These are phyloP conservation scores for Pachypanchax playfairii DNA, from an alignment of 2,113 vertebrate genomes.

Conservation along the genomic window DNA sequence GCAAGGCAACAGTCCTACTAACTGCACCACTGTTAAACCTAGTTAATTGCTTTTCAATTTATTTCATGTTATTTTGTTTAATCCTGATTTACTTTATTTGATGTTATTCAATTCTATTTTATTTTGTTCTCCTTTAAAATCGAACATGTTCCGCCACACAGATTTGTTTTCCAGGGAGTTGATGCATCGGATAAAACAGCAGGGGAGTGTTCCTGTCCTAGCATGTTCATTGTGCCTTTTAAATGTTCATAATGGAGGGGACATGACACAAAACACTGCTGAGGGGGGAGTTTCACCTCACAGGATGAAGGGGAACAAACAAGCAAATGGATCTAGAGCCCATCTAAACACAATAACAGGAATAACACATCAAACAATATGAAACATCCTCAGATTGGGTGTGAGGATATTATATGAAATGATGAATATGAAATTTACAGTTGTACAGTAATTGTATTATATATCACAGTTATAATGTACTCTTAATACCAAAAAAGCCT, in stretches of 20 bases:
- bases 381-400: neutral
- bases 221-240: constrained; percentile 40
- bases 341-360: constrained; percentile 4
- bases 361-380: constrained; percentile 4
- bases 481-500: too few species aligned
- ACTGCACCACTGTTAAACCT: too few species aligned
- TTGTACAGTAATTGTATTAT: too few species aligned
- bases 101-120: too few species aligned
- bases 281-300: constrained; percentile 46
- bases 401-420: too few species aligned
- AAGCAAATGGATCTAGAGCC: constrained; percentile 38
- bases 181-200: constrained; percentile 63
- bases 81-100: too few species aligned
- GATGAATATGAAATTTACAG: too few species aligned
- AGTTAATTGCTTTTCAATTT: too few species aligned
- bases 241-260: constrained; percentile 44
- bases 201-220: constrained; percentile 53
- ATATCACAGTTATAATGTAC: too few species aligned
- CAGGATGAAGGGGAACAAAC: constrained; percentile 32
- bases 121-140: constrained; percentile 2
- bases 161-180: constrained; percentile 49
- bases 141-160: constrained; percentile 39
- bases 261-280: constrained; percentile 38
- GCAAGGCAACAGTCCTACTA: too few species aligned
- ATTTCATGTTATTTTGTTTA: too few species aligned